Percentiles rank a stretch among this genome's conserved stretches.
Conservation (phyloP, 2,797 vertebrate species). For the Erethizon dorsatum region DNA sequence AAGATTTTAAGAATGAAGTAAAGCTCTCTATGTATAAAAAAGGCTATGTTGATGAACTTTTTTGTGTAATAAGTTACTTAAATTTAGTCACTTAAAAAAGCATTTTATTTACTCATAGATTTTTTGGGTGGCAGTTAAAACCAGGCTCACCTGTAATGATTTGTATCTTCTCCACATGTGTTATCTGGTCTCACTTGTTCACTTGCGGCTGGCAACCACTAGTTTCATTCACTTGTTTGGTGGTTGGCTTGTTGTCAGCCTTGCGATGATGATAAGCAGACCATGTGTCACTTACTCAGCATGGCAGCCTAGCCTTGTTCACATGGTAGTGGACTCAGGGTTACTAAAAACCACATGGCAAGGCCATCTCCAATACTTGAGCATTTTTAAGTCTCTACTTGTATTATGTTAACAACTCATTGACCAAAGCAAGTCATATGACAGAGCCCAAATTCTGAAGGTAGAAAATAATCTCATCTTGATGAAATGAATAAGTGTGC, state of each 20-base stretch:
- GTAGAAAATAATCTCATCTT: background rate
- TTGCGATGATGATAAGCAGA: background rate
- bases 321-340: background rate
- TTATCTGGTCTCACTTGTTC: background rate
- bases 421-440: slow-evolving; percentile 5
- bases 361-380: background rate
- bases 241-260: background rate
- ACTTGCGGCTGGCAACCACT: background rate
- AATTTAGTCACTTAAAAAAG: background rate
- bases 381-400: background rate
- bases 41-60: background rate
- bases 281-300: background rate
- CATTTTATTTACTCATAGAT: background rate
- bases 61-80: background rate
- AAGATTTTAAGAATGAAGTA: background rate
- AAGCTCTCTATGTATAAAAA: background rate
- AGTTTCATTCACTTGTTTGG: background rate
- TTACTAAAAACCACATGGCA: background rate
- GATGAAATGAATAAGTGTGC: background rate
- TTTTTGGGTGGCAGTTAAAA: background rate
- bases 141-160: background rate
- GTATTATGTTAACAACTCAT: background rate
- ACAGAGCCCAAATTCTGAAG: background rate
- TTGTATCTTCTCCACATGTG: background rate
- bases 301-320: background rate